Base-by-base conservation (phyloP, 1,140 invertebrate species). In the Neodiprion virginianus region DNA sequence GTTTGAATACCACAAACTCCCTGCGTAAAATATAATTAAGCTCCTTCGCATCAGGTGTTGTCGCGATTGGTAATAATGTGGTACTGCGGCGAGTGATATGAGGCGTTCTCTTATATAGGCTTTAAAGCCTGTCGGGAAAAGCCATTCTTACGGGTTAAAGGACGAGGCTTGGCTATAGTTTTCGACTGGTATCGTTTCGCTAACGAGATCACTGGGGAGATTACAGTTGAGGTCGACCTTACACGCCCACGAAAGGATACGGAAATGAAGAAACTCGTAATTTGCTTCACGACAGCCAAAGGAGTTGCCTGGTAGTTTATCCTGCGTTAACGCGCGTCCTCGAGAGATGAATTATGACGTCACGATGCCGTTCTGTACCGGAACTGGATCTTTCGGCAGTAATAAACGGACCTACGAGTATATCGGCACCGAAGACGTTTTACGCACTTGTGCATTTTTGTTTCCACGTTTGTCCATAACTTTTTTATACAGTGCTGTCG, bases 101-200 rank as follows among this genome's bases (percentile, higher is more conserved):
- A 84, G 79, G 83, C 78, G 76, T 79, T 81, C 83, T 81, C 84
- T 86, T 86, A 86, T 86, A 86, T 85, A 86, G 79, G 81, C 81
- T 81, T 40, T 61, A 14, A 61, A 14, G 53, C 74, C 79, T 79
- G 80, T 78, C 76, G 79, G 78, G 78, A 84, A 81, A 83, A 83
- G 84, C 79, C 79, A 78, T 80, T 83, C 81, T 84, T 81, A 74
- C 80, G 82, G 82, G 83, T 85, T 85, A 81, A 83, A 77, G 84
- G 84, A 83, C 82, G 77, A 66, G 71, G 53, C 28, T 40, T 40
- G 28, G 28, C 28, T 40, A 40, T 40, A 14, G 53, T 61, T 61
- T 17, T 61, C 11, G 11, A 61, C 53, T 61, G 53, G n/a, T 12
- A 61, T 61, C n/a, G 53, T 61, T 61, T 61, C 53, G 11, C 53